Conservation (phyloP, 1,140 invertebrate genomes). For the Pseudomyrmex concolor region DNA sequence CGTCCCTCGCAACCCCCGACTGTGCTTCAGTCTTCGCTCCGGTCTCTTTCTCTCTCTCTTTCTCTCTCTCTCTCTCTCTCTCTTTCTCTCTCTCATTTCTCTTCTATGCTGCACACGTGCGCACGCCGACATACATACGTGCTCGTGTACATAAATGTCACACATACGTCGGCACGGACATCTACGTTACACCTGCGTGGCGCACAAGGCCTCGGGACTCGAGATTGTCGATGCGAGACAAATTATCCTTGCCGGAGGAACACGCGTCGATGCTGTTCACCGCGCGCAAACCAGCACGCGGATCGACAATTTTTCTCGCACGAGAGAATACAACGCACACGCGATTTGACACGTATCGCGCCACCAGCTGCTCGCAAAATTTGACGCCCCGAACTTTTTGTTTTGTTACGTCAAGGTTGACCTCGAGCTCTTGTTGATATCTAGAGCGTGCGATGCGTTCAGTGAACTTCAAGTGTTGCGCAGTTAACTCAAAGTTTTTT, state of each 20-base stretch:
- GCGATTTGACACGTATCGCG: not conserved
- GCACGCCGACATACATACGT: constrained; percentile 52
- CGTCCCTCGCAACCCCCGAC: constrained; percentile 53
- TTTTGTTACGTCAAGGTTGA: constrained; percentile 22
- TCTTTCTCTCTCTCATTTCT: constrained; percentile 14
- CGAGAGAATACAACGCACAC: not conserved
- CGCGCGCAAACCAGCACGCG: constrained; percentile 20
- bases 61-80: not conserved
- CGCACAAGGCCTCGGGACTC: constrained; percentile 45
- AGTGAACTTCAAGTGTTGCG: not conserved
- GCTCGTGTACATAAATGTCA: constrained; percentile 71
- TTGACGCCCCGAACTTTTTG: constrained; percentile 22
- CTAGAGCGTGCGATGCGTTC: constrained; percentile 21
- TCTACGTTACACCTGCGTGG: constrained; percentile 52
- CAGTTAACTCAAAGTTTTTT: not conserved
- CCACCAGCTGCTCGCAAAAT: not conserved
- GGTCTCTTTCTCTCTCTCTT: too few species aligned
- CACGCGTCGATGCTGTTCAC: constrained; percentile 66
- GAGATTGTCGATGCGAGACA: constrained; percentile 68
- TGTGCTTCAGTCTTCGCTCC: not conserved
- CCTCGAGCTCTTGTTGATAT: constrained; percentile 48
- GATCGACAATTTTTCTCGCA: constrained; percentile 48
- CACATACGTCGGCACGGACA: constrained; percentile 48
- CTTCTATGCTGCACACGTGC: constrained; percentile 39
- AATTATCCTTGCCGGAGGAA: constrained; percentile 68